Evolutionary conservation across 2,797 vertebrate species (phyloP).

Genomic region (Sarcoramphus papa): DNA sequence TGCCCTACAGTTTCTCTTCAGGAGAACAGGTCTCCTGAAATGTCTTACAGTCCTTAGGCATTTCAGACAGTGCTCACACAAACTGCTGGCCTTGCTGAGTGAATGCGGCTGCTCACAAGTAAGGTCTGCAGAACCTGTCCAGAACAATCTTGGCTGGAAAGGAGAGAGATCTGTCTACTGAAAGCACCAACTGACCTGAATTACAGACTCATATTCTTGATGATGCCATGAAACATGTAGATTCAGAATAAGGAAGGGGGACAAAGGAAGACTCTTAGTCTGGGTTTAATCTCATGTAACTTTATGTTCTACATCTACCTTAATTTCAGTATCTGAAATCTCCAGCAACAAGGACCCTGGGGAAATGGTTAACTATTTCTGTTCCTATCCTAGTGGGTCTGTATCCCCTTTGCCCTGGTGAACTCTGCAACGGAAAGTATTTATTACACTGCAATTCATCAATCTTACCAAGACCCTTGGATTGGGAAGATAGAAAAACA

Average conservation of each 20-base stretch:
- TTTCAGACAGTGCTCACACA: background rate
- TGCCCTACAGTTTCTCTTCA: background rate
- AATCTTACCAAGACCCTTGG: slow-evolving; percentile 70
- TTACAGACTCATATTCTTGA: background rate
- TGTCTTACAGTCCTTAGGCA: rapidly evolving
- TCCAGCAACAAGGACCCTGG: background rate
- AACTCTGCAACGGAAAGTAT: slow-evolving; percentile 79
- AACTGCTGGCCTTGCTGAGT: background rate
- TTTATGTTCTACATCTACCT: background rate
- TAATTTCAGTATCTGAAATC: background rate
- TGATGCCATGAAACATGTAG: background rate
- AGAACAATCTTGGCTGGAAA: background rate
- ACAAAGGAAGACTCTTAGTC: background rate
- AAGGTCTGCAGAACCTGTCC: background rate
- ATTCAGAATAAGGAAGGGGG: background rate
- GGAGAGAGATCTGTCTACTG: background rate
- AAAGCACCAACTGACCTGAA: background rate
- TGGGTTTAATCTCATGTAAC: background rate
- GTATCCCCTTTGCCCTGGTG: slow-evolving; percentile 78
- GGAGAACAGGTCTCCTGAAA: background rate
- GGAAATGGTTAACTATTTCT: background rate
- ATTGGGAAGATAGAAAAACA: slow-evolving; percentile 69
- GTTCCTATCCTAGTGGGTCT: slow-evolving; percentile 70
- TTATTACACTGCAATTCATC: slow-evolving; percentile 74
- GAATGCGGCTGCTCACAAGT: background rate